Evolutionary conservation across 1,140 invertebrate genomes (phyloP).

Genomic region (Megathymus violae): DNA sequence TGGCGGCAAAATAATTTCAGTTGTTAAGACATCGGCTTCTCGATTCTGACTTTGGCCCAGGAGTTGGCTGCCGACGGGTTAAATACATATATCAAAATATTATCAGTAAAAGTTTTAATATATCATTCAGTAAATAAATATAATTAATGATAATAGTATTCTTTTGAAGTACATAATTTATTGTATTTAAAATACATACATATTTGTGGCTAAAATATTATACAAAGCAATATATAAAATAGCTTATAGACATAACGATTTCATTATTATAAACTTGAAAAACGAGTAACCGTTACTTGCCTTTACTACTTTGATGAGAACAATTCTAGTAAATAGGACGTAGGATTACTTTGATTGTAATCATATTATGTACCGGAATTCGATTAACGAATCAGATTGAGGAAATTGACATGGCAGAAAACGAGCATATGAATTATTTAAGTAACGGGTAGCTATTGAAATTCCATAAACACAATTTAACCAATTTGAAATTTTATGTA

Average conservation of each 20-base stretch:
- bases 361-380: conserved; percentile 33
- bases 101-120: too few relatives aligned
- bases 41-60: too few relatives aligned
- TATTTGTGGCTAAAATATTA: too few relatives aligned
- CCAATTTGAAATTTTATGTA: conserved; percentile 45
- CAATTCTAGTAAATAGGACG: conserved; percentile 32
- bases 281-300: conserved; percentile 29
- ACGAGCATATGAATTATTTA: conserved; percentile 49
- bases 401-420: conserved; percentile 55
- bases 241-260: neutral
- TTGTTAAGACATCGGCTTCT: too few relatives aligned
- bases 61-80: too few relatives aligned
- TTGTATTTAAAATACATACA: too few relatives aligned
- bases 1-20: too few relatives aligned
- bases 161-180: too few relatives aligned
- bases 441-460: conserved; percentile 43
- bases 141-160: too few relatives aligned
- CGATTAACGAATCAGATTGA: conserved; percentile 46
- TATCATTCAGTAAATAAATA: too few relatives aligned
- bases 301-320: conserved; percentile 31
- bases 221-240: neutral
- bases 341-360: conserved; percentile 30
- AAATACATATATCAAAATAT: too few relatives aligned
- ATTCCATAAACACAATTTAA: conserved; percentile 44
- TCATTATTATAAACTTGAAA: conserved; percentile 21